Evolutionary conservation across 2,888 invertebrate genomes (phyloP).

Genomic region (Petrolisthes manimaculis): DNA sequence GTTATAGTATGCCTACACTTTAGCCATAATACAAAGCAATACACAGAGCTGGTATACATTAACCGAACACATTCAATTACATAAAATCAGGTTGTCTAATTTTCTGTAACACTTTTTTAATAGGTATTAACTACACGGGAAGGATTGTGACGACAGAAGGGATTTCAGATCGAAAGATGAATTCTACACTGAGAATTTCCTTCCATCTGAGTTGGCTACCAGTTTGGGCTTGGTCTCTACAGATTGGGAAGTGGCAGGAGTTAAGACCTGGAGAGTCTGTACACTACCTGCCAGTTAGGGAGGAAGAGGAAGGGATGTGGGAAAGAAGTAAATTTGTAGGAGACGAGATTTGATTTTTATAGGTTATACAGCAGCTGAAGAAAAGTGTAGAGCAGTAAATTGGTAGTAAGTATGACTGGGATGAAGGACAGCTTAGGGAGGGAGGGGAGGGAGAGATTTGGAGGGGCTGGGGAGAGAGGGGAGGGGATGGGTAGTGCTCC

Average conservation of each 20-base stretch:
- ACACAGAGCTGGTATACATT: conserved; percentile 65
- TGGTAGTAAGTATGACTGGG: conserved; percentile 8
- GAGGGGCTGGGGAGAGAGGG: conserved; percentile 32
- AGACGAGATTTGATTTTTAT: not conserved
- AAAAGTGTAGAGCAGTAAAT: conserved; percentile 18
- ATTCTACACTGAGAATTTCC: conserved; percentile 47
- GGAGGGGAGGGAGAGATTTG: not conserved
- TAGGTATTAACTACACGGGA: conserved; percentile 63
- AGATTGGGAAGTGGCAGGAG: conserved; percentile 30
- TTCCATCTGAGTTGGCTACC: conserved; percentile 62
- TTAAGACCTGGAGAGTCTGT: conserved; percentile 28
- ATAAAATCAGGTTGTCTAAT: conserved; percentile 64
- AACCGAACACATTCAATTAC: conserved; percentile 65
- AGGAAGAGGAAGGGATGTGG: conserved; percentile 18
- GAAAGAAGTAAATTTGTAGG: not conserved
- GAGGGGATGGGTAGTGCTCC: conserved; percentile 45
- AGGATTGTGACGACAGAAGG: conserved; percentile 64
- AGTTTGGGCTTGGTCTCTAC: conserved; percentile 63
- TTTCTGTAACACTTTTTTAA: conserved; percentile 57
- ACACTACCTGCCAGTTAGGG: conserved; percentile 46
- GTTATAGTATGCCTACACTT: conserved; percentile 64
- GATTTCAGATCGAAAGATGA: conserved; percentile 45
- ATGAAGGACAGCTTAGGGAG: not conserved
- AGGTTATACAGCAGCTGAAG: conserved; percentile 11
- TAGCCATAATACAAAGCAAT: conserved; percentile 65